A percentile compares a stretch with the other conserved stretches of the same genome.
These are phyloP conservation scores for Thermophis baileyi DNA, from an alignment of 2,113 vertebrate genomes.

Conservation along the genomic window DNA sequence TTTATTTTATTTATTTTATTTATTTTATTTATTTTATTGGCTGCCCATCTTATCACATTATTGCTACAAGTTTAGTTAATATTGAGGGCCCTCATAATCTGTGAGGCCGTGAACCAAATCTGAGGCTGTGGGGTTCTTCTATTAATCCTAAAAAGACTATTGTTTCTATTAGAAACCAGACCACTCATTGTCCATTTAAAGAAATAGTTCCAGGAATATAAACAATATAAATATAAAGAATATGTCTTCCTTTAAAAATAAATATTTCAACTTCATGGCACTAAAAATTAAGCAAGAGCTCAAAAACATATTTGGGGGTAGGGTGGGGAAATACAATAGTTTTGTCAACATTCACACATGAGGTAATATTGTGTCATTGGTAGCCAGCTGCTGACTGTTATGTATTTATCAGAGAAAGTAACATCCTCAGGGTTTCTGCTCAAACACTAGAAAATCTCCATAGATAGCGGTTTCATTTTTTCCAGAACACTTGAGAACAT, in stretches of 20 bases:
- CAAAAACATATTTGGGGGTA: neutral
- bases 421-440: neutral
- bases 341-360: neutral
- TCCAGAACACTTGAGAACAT: neutral
- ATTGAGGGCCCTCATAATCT: neutral
- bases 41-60: neutral
- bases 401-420: neutral
- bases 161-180: neutral
- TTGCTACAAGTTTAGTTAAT: neutral
- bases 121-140: neutral
- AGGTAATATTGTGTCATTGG: neutral
- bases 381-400: neutral
- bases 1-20: neutral
- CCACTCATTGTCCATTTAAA: neutral
- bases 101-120: neutral
- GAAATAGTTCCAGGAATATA: neutral
- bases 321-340: neutral
- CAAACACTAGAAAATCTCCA: neutral
- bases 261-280: neutral
- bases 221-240: neutral
- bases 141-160: neutral
- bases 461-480: neutral
- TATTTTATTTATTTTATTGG: neutral
- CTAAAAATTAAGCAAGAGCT: neutral
- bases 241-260: neutral